These are phyloP conservation scores for Drosophila recens DNA, from an alignment of 2,888 invertebrate species.

Conservation along the genomic window DNA sequence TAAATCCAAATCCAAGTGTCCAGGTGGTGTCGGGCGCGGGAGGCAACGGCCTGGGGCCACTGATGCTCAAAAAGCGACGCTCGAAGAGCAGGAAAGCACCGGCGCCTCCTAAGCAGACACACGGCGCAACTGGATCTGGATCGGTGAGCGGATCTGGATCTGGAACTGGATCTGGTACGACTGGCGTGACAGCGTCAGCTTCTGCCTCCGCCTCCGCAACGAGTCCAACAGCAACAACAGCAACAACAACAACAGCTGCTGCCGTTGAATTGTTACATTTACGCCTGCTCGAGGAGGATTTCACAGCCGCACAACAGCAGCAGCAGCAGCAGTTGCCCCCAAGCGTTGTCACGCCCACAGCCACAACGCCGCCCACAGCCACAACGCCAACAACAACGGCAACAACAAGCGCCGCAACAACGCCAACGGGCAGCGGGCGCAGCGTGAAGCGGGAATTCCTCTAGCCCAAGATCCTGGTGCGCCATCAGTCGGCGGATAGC, in stretches of 20 bases:
- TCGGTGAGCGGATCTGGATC: slow-evolving; percentile 15
- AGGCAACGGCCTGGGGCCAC: slow-evolving; percentile 86
- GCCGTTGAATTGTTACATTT: slow-evolving; percentile 59
- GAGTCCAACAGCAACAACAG: slow-evolving; percentile 28
- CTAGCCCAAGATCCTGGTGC: slow-evolving; percentile 85
- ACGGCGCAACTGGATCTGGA: slow-evolving; percentile 50
- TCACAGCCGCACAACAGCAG: slow-evolving; percentile 62
- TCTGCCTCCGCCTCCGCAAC: slow-evolving; percentile 33
- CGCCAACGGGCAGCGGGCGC: slow-evolving; percentile 77
- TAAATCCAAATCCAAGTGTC: slow-evolving; percentile 83
- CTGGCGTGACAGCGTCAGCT: slow-evolving; percentile 63
- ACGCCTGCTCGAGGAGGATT: slow-evolving; percentile 72
- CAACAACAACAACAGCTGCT: slow-evolving; percentile 40
- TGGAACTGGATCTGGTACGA: slow-evolving; percentile 71
- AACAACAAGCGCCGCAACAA: slow-evolving; percentile 55
- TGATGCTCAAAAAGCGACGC: slow-evolving; percentile 87
- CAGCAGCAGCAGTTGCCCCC: slow-evolving; percentile 27
- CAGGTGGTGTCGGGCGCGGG: slow-evolving; percentile 82
- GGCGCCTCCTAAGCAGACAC: slow-evolving; percentile 86
- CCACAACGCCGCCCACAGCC: slow-evolving; percentile 29
- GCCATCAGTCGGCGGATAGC: slow-evolving; percentile 85
- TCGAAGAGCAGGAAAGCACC: slow-evolving; percentile 88
- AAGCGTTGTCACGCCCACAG: slow-evolving; percentile 43
- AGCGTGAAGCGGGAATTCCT: slow-evolving; percentile 84
- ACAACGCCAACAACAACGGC: slow-evolving; percentile 32